Base-by-base conservation (phyloP, 92 coral and sea anemone species). In the Epizoanthus ramosus region DNA sequence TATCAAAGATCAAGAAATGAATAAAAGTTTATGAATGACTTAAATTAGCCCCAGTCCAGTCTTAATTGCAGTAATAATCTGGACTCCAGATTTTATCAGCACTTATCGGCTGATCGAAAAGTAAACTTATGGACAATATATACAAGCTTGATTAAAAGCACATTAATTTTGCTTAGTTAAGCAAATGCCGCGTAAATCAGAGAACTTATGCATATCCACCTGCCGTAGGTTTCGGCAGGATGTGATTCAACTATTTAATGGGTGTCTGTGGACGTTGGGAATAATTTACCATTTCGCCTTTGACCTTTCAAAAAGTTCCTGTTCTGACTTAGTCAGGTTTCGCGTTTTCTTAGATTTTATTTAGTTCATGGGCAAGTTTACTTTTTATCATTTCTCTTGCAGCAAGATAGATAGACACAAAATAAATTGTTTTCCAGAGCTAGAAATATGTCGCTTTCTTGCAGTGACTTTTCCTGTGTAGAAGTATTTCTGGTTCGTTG, bases 1-100 rank as follows among this genome's bases (percentile, higher is more conserved):
- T 88, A 85, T 81, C 77, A 76, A 80, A 89, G 86, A 91, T 85
- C 41, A 91, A 80, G 3, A 79, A 87, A 85, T 86, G 85, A 79
- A 92, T 69, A 82, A 73, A 70, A 80, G 86, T 71, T 57, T 81
- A 69, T 88, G 76, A 87, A 88, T 71, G 82, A 77, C 70, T 41
- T 77, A 57, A 77, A 77, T 60, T 77, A 39, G 43, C 71, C 63
- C 71, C 71, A 12, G 54, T 50, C 15, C 54, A 50, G 54, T 50
- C 54, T 50, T 50, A 50, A 73, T 61, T 68, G 53, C 71, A 50
- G 56, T 73, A 75, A 80, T 69, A 59, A 74, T 71, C 45, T 18
- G 18, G 68, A 61, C 91, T 86, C 65, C 57, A 60, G 74, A 90
- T 87, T 52, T 84, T 66, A 79, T 74, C 92, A 64, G 71, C 17